phyloP scores from a whole-genome alignment of 2,888 invertebrate genomes.

The Rutpela maculata region DNA sequence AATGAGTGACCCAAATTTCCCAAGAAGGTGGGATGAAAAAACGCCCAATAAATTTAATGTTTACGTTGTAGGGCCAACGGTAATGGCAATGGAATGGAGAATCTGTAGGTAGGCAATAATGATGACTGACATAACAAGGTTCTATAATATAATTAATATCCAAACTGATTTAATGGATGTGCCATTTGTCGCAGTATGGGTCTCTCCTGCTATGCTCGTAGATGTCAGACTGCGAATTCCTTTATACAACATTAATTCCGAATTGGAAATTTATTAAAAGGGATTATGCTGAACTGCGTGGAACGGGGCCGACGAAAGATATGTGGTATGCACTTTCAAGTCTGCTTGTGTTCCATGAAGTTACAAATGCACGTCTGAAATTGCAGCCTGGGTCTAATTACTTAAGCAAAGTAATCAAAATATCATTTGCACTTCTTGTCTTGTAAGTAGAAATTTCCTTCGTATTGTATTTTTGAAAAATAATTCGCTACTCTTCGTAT shows the following conservation, averaged over 20 bases:
- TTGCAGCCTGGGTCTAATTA: conserved; percentile 2
- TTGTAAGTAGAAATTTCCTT: too few relatives aligned
- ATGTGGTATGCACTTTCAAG: conserved; percentile 23
- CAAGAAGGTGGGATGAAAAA: conserved; percentile 7
- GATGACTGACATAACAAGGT: conserved; percentile 57
- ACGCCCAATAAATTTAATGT: conserved; percentile 18
- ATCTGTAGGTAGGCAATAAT: conserved; percentile 50
- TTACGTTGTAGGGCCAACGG: conserved; percentile 20
- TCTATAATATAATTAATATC: conserved; percentile 60
- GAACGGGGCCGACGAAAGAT: conserved; percentile 1
- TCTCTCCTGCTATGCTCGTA: conserved; percentile 39
- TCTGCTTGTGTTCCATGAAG: background rate
- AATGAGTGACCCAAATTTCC: conserved; percentile 9
- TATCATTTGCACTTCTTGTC: background rate
- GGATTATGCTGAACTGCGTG: conserved; percentile 29
- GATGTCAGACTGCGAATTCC: conserved; percentile 44
- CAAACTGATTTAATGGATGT: conserved; percentile 60
- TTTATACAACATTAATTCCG: conserved; percentile 38
- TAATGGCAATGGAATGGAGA: conserved; percentile 46
- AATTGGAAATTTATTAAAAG: conserved; percentile 41
- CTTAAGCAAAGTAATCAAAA: background rate
- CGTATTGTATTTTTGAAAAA: too few relatives aligned
- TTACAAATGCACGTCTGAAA: background rate
- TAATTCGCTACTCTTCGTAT: too few relatives aligned
- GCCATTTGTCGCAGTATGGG: conserved; percentile 56